These are phyloP conservation scores for Limenitis camilla DNA, from an alignment of 2,888 invertebrate species.

Conservation along the genomic window DNA sequence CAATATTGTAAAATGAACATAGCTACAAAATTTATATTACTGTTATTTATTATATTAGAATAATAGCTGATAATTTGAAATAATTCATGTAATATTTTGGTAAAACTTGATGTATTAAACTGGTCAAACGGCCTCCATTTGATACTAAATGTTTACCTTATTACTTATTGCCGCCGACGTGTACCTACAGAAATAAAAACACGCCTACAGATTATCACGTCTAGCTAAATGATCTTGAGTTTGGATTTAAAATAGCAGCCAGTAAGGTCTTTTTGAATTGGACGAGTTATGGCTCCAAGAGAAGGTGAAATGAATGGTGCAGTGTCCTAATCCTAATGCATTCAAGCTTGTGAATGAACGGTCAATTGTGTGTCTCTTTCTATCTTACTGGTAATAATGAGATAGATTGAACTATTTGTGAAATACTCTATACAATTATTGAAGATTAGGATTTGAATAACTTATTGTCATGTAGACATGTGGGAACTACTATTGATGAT, in stretches of 20 bases:
- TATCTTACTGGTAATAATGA: constrained; percentile 18
- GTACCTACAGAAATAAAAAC: constrained; percentile 59
- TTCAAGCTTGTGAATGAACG: constrained; percentile 36
- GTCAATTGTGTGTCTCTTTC: constrained; percentile 31
- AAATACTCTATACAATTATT: neutral
- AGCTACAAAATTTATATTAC: no score
- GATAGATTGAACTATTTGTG: constrained; percentile 12
- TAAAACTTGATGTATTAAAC: constrained; percentile 41
- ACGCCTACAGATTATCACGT: constrained; percentile 46
- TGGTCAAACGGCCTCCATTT: constrained; percentile 46
- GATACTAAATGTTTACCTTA: constrained; percentile 64
- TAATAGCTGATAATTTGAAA: no score
- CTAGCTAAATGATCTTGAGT: constrained; percentile 34
- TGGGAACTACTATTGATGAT: neutral
- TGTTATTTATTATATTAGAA: no score
- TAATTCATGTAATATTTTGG: no score
- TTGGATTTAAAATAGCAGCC: constrained; percentile 31
- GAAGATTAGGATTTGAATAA: neutral
- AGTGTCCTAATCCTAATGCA: constrained; percentile 36
- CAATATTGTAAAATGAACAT: no score
- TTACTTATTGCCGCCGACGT: constrained; percentile 61
- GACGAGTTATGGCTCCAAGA: constrained; percentile 39
- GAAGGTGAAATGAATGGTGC: constrained; percentile 38
- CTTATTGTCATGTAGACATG: neutral
- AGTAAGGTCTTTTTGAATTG: constrained; percentile 39